These are phyloP conservation scores for Hestina assimilis DNA, from an alignment of 1,140 invertebrate genomes.

Conservation along the genomic window DNA sequence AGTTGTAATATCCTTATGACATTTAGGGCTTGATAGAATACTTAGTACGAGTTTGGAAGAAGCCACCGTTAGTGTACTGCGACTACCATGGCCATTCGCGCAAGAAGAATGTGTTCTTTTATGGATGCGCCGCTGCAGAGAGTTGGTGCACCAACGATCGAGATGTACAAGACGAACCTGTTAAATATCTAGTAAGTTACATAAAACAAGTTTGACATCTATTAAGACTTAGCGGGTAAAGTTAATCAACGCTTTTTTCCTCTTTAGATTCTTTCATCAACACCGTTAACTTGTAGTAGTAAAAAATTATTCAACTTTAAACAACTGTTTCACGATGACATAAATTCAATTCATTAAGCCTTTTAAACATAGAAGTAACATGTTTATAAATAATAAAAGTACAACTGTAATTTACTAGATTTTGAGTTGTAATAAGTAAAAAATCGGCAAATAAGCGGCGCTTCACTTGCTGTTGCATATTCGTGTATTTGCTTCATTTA, in stretches of 20 bases:
- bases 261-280: background rate
- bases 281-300: slow-evolving; percentile 18
- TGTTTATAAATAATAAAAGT: background rate
- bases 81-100: slow-evolving; percentile 95
- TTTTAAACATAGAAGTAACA: no score
- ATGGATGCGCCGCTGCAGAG: slow-evolving; percentile 87
- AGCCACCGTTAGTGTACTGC: slow-evolving; percentile 86
- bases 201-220: slow-evolving; percentile 2
- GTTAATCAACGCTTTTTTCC: slow-evolving; percentile 22
- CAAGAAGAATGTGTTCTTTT: slow-evolving; percentile 93
- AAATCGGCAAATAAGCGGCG: no score
- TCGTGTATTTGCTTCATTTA: no score
- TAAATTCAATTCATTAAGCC: no score
- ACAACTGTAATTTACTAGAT: background rate
- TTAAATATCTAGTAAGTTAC: slow-evolving; percentile 80
- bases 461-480: no score
- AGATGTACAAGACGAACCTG: slow-evolving; percentile 77
- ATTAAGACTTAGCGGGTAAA: background rate
- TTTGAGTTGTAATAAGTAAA: no score
- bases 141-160: slow-evolving; percentile 81
- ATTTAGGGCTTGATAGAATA: slow-evolving; percentile 82
- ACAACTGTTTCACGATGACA: background rate
- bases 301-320: slow-evolving; percentile 7
- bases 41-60: slow-evolving; percentile 79
- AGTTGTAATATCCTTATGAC: no score